phyloP scores from a whole-genome alignment of 1,140 invertebrate genomes.

The Melipona quadrifasciata region DNA sequence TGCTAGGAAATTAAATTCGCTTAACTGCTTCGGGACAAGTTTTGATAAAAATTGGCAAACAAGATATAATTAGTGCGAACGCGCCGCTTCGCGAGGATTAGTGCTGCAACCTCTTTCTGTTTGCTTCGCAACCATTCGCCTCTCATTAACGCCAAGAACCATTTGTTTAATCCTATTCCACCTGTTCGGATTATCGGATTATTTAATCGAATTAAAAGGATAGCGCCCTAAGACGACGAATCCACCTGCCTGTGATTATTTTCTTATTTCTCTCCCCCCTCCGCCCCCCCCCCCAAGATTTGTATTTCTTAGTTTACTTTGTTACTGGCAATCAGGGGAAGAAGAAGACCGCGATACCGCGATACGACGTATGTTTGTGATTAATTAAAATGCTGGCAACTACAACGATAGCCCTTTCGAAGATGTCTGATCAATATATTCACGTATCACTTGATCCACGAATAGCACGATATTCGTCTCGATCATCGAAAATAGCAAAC shows the following conservation, averaged over 20 bases:
- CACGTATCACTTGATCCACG: conserved; percentile 48
- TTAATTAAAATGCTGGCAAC: conserved; percentile 41
- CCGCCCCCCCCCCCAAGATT: not conserved
- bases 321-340: not conserved
- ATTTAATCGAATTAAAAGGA: conserved; percentile 61
- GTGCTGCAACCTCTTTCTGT: conserved; percentile 16
- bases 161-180: conserved; percentile 58
- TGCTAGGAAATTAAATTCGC: conserved; percentile 14
- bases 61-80: conserved; percentile 4
- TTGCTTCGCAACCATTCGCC: conserved; percentile 37
- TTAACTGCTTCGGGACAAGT: not conserved
- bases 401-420: conserved; percentile 31
- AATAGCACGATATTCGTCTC: conserved; percentile 48
- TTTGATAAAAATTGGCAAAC: conserved; percentile 17
- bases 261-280: not conserved
- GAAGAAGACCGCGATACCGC: not conserved
- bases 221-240: conserved; percentile 26
- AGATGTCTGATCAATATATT: conserved; percentile 63
- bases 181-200: conserved; percentile 54
- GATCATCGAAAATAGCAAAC: conserved; percentile 1
- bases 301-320: not conserved
- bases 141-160: conserved; percentile 50
- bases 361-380: conserved; percentile 19
- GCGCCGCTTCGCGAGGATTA: conserved; percentile 11
- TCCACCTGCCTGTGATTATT: conserved; percentile 5